Percentiles rank a stretch among this genome's conserved stretches.
phyloP scores from a whole-genome alignment of 2,113 vertebrate genomes.

The Epinephelus cyanopodus region DNA sequence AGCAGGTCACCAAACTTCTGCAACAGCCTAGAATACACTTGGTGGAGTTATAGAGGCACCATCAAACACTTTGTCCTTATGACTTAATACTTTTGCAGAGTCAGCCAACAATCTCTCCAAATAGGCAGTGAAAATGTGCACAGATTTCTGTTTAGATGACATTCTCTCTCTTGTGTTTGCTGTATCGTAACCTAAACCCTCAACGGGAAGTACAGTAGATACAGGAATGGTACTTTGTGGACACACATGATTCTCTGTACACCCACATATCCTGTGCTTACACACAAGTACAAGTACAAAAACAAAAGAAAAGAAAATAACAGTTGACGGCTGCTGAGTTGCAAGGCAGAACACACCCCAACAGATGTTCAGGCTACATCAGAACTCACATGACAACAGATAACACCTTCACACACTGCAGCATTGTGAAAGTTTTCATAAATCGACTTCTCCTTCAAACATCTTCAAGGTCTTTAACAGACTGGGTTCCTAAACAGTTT shows the following conservation, averaged over 20 bases:
- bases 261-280: constrained; percentile 12
- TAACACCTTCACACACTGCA: constrained; percentile 10
- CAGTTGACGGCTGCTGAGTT: constrained; percentile 4
- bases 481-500: not conserved
- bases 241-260: constrained; percentile 19
- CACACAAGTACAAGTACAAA: constrained; percentile 11
- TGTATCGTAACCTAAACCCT: constrained; percentile 10
- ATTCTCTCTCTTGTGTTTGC: not conserved
- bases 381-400: not conserved
- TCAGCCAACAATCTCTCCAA: not conserved
- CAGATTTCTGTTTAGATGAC: not conserved
- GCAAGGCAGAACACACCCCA: constrained; percentile 4
- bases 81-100: not conserved
- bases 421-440: constrained; percentile 13
- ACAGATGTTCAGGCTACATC: constrained; percentile 42
- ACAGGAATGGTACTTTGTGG: not conserved
- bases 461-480: not conserved
- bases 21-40: not conserved
- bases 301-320: constrained; percentile 16
- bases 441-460: not conserved
- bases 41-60: not conserved
- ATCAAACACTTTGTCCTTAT: not conserved
- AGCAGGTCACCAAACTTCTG: constrained; percentile 1
- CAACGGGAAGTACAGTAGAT: not conserved
- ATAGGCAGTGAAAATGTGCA: not conserved